Percentiles rank a stretch among this genome's conserved stretches.
phyloP scores from a whole-genome alignment of 1,140 invertebrate species.

The Antheraea pernyi region DNA sequence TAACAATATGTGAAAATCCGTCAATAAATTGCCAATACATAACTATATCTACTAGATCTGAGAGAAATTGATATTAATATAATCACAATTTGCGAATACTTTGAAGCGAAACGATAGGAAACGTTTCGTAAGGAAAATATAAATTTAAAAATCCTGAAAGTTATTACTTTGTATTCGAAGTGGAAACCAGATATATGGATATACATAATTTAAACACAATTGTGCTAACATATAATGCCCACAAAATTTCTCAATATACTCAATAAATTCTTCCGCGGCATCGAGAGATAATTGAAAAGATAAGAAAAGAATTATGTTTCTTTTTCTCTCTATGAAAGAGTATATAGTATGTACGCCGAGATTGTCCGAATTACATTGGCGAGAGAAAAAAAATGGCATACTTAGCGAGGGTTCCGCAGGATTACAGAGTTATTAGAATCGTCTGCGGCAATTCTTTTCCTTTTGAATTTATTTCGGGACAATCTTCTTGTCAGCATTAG shows the following conservation, averaged over 20 bases:
- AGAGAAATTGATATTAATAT: too few species aligned
- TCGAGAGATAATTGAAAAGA: conserved; percentile 46
- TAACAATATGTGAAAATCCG: too few species aligned
- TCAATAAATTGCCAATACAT: too few species aligned
- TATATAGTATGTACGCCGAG: conserved; percentile 20
- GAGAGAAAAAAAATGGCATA: conserved; percentile 10
- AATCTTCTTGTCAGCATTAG: conserved; percentile 1
- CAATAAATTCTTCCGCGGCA: conserved; percentile 29
- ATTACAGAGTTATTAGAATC: conserved; percentile 1
- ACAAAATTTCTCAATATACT: conserved; percentile 6
- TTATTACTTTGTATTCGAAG: too few species aligned
- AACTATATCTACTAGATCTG: too few species aligned
- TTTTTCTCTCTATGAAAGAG: background rate
- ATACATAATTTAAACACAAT: background rate
- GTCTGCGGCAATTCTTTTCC: background rate
- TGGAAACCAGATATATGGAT: too few species aligned
- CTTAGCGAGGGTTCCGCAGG: background rate
- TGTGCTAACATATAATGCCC: background rate
- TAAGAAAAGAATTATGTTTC: conserved; percentile 32
- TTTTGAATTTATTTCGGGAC: conserved; percentile 1
- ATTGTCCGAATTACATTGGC: conserved; percentile 26
- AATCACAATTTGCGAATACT: too few species aligned
- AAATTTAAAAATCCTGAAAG: too few species aligned
- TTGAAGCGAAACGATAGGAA: too few species aligned
- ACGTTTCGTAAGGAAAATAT: too few species aligned